Evolutionary conservation across 2,797 vertebrate species (phyloP), one percentile per base, ranked within the genome.

Genomic region (Scolopax rusticola): DNA sequence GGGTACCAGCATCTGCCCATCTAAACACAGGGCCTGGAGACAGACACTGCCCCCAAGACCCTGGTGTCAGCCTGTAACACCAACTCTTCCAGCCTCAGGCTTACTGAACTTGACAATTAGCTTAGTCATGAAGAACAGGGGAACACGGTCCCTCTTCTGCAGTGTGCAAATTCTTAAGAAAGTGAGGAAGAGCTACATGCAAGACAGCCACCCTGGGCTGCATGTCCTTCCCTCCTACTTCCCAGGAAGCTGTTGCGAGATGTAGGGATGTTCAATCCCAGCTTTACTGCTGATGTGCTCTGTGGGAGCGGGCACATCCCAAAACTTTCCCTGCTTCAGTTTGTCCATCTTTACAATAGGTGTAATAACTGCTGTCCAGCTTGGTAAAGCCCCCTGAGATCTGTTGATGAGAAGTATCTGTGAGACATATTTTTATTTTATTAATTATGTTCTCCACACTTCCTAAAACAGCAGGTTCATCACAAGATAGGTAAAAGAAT

Each of bases 181-280:
- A 56, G 32, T 2, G 5, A 71, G 51, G 63, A 77, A 91, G 7
- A 81, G 21, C 65, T 48, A 48, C 0, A 0, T 45, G n/a, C 33
- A 51, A 64, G 47, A 68, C 11, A 50, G 36, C 28, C 47, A 65
- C 16, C 33, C 53, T n/a, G 18, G 54, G 33, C 38, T 81, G 30
- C 0, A 0, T 30, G 45, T 32, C n/a, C 38, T 79, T 71, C 61
- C 33, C 33, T 75, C 28, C n/a, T 5, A 1, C 4, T 74, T 89
- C 51, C 4, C 4, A 40, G 36, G 56, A 74, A 68, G 8, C 5
- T 63, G 21, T 6, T 64, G 45, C 1, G 3, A 64, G 57, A 36
- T 12, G 27, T 16, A 10, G 28, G 14, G 5, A 8, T 51, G 40
- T 54, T 95, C 85, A 73, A 25, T 54, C 47, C 61, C 61, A 54